Percentiles rank a stretch among this genome's conserved stretches.
phyloP scores from a whole-genome alignment of 1,140 invertebrate genomes.

The Orchestia grillus region DNA sequence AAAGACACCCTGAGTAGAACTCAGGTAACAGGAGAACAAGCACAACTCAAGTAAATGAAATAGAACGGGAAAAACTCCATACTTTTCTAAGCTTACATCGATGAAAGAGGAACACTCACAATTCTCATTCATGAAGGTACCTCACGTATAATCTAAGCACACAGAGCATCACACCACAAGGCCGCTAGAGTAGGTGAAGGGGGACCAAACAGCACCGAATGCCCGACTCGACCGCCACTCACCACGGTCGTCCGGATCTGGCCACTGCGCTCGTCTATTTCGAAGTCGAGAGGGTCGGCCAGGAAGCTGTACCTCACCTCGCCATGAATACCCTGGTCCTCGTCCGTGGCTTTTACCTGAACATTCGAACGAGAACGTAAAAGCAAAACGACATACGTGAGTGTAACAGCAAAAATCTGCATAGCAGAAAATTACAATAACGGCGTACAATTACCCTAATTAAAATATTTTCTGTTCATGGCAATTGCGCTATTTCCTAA shows the following conservation, averaged over 20 bases:
- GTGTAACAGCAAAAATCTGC: too few relatives aligned
- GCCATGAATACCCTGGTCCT: conserved; percentile 50
- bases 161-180: too few relatives aligned
- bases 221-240: neutral
- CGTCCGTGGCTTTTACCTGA: conserved; percentile 58
- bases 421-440: too few relatives aligned
- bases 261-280: conserved; percentile 31
- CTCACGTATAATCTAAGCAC: neutral
- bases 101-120: neutral
- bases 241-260: conserved; percentile 40
- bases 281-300: conserved; percentile 15
- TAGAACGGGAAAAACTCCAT: neutral
- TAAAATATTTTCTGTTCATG: too few relatives aligned
- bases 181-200: neutral
- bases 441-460: too few relatives aligned
- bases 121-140: neutral
- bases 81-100: neutral
- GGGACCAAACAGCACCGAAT: neutral
- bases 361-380: neutral
- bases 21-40: neutral
- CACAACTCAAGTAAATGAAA: neutral
- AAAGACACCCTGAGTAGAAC: neutral
- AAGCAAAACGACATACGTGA: too few relatives aligned
- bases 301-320: conserved; percentile 52
- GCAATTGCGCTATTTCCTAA: too few relatives aligned